Evolutionary conservation across 2,797 vertebrate genomes (phyloP).

Genomic region (Odontamblyopus rebecca): DNA sequence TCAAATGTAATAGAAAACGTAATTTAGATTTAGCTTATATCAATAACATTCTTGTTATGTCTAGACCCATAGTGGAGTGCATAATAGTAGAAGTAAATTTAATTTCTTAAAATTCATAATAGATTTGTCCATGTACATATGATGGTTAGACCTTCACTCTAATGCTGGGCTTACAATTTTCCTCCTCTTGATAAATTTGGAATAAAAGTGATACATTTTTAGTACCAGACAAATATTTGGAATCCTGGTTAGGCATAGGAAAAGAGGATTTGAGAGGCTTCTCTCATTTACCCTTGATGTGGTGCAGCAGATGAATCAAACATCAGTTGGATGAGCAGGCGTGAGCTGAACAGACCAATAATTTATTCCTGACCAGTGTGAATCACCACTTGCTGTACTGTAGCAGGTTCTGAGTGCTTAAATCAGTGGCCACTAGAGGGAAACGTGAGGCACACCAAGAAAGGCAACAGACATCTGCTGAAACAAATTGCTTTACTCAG

Average conservation of each 20-base stretch:
- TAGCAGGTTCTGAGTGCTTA: slow-evolving; percentile 30
- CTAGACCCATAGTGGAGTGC: no score
- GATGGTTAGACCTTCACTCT: neutral
- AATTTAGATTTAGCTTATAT: neutral
- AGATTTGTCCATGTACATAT: neutral
- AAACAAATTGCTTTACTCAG: slow-evolving; percentile 37
- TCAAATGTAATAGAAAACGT: neutral
- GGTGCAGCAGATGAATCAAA: slow-evolving; percentile 33
- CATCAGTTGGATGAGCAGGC: slow-evolving; percentile 22
- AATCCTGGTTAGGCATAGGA: neutral
- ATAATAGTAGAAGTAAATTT: no score
- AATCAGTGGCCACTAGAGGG: slow-evolving; percentile 31
- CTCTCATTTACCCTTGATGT: slow-evolving; percentile 1
- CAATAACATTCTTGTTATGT: neutral
- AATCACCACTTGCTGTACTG: slow-evolving; percentile 31
- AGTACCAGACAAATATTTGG: slow-evolving; percentile 24
- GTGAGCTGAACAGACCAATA: slow-evolving; percentile 27
- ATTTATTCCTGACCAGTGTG: slow-evolving; percentile 38
- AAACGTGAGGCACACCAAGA: slow-evolving; percentile 39
- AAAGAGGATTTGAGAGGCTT: slow-evolving; percentile 23
- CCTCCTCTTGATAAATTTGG: neutral
- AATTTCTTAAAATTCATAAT: neutral
- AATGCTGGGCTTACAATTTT: neutral
- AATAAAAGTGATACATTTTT: slow-evolving; percentile 15
- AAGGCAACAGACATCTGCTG: slow-evolving; percentile 43